These are phyloP conservation scores for Halichoeres trimaculatus DNA, from an alignment of 2,113 vertebrate genomes.

Conservation along the genomic window DNA sequence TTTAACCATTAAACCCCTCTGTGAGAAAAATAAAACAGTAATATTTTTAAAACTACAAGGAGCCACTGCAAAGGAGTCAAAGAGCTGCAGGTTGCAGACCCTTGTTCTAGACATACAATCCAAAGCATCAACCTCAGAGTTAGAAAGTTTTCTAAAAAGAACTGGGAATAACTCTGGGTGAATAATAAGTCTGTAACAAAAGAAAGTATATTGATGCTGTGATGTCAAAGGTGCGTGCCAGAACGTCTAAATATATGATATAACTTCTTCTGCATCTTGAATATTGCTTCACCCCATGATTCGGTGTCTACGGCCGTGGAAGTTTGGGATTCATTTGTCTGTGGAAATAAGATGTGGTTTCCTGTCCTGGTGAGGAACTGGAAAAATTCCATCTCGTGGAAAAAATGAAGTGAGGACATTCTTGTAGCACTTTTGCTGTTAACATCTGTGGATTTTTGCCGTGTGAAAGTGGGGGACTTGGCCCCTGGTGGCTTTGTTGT, in stretches of 20 bases:
- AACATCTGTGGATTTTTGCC: slow-evolving; percentile 62
- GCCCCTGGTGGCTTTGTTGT: slow-evolving; percentile 60
- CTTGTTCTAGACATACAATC: no score
- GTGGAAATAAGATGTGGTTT: slow-evolving; percentile 4
- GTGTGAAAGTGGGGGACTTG: slow-evolving; percentile 50
- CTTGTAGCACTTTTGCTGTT: slow-evolving; percentile 49
- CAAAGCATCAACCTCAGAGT: no score
- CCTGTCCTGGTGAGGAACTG: slow-evolving; percentile 9
- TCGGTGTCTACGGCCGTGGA: neutral
- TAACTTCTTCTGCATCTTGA: neutral
- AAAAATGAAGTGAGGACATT: slow-evolving; percentile 33
- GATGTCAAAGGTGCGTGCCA: no score
- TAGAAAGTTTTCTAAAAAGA: no score
- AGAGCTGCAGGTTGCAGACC: no score
- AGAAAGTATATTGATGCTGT: neutral
- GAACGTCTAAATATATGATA: no score
- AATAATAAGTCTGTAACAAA: no score
- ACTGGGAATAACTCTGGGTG: no score
- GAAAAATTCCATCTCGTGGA: slow-evolving; percentile 30
- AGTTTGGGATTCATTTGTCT: neutral
- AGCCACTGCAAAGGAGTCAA: no score
- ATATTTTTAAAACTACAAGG: no score
- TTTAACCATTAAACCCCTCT: no score
- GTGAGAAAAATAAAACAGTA: no score
- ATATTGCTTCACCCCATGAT: neutral